phyloP scores from a whole-genome alignment of 2,888 invertebrate genomes.

The Terebella lapidaria region DNA sequence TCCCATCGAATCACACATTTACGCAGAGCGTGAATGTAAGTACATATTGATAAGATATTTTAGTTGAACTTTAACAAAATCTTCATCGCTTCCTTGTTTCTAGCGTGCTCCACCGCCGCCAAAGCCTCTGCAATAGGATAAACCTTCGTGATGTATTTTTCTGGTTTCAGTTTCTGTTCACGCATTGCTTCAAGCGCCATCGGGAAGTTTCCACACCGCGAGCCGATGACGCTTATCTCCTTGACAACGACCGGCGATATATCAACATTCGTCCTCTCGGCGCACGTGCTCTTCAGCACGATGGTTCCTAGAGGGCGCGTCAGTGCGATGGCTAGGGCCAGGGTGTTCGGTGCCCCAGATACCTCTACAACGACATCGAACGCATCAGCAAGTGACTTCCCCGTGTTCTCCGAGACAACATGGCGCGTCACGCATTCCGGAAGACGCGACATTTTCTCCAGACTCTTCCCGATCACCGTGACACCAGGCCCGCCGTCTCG shows the following conservation, averaged over 20 bases:
- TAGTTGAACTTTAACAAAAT: constrained; percentile 11
- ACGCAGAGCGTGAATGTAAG: too few relatives aligned
- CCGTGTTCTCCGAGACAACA: background rate
- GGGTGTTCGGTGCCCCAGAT: constrained; percentile 12
- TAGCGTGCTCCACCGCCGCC: constrained; percentile 17
- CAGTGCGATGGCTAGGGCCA: constrained; percentile 13
- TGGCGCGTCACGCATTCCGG: constrained; percentile 5
- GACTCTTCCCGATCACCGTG: constrained; percentile 14
- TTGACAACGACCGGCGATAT: constrained; percentile 21
- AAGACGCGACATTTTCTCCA: constrained; percentile 10
- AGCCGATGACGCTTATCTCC: constrained; percentile 19
- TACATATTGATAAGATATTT: too few relatives aligned
- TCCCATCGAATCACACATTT: too few relatives aligned
- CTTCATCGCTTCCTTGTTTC: constrained; percentile 14
- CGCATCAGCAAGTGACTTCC: background rate
- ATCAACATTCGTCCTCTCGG: constrained; percentile 13
- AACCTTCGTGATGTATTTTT: background rate
- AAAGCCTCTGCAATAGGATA: constrained; percentile 13
- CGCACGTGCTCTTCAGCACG: constrained; percentile 24
- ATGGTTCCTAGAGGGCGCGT: constrained; percentile 20
- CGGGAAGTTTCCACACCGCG: constrained; percentile 22
- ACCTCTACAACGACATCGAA: constrained; percentile 21
- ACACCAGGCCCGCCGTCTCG: background rate
- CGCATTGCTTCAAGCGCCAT: constrained; percentile 18
- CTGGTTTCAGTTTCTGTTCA: background rate